Evolutionary conservation across 2,113 vertebrate genomes (phyloP).

Genomic region (Danionella cerebrum): DNA sequence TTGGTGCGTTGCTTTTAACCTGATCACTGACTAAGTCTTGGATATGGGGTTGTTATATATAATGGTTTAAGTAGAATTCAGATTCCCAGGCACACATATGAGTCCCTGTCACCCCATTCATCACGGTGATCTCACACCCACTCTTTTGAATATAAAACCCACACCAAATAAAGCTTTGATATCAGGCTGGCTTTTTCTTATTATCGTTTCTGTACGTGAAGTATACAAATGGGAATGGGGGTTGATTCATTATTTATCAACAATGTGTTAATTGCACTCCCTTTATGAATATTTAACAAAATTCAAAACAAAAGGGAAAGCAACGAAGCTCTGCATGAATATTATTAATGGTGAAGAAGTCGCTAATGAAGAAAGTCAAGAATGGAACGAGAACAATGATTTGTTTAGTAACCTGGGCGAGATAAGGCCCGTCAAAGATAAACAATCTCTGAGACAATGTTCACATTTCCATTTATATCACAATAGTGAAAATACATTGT

Average conservation of each 20-base stretch:
- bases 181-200: slow-evolving; percentile 64
- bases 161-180: slow-evolving; percentile 23
- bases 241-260: slow-evolving; percentile 93
- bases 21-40: too few species aligned
- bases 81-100: background rate
- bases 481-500: background rate
- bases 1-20: too few species aligned
- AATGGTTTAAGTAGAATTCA: background rate
- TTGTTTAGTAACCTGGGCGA: slow-evolving; percentile 4
- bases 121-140: background rate
- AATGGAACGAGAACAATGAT: slow-evolving; percentile 16
- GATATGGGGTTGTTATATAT: too few species aligned
- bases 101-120: background rate
- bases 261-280: slow-evolving; percentile 82
- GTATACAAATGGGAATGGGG: slow-evolving; percentile 77
- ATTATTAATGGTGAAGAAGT: slow-evolving; percentile 59
- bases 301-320: slow-evolving; percentile 62
- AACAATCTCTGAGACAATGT: slow-evolving; percentile 5
- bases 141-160: slow-evolving; percentile 7
- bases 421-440: slow-evolving; percentile 26
- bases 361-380: slow-evolving; percentile 37
- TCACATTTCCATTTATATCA: slow-evolving; percentile 34
- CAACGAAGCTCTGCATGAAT: slow-evolving; percentile 54
- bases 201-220: slow-evolving; percentile 88
- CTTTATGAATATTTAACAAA: slow-evolving; percentile 86